Evolutionary conservation across 1,140 invertebrate species (phyloP), one percentile per base, ranked within the genome.

Genomic region (Apis dorsata): DNA sequence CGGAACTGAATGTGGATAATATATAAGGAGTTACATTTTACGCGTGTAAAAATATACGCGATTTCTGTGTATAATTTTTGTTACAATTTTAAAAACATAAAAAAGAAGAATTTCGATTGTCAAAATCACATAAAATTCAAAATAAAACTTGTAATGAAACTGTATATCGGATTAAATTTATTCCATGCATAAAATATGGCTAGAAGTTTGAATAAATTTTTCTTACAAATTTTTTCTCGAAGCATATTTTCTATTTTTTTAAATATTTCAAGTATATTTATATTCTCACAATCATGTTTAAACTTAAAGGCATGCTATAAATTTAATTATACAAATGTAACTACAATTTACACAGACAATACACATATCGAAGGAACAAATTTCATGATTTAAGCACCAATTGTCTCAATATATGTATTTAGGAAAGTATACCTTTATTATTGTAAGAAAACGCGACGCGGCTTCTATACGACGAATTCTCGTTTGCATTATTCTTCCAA

Each of bases 381-480:
- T 49, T 7, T 15, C 12, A 44, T n/a, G 13, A 51, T 49, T 60
- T 51, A 15, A 49, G 21, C 28, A 57, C 51, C 28, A 9, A 49
- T 21, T 21, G 4, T 51, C 44, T 65, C 21, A 2, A 44, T 55
- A n/a, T 12, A 63, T 53, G 60, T 65, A 21, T 55, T 55, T 12
- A 49, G 28, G 24, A 62, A 62, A 44, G 65, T 82, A 44, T 82
- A 77, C 80, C 80, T 82, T 77, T 44, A 49, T 69, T 57, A 78
- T 69, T 62, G 15, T 11, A 44, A 24, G 55, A 49, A 11, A 69
- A 82, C 66, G 69, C 80, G 72, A 60, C 69, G 44, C 74, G 80
- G 76, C 80, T 66, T 83, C 73, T 49, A 77, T 65, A 65, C 60
- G 83, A 77, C 17, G 34, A 34, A 77, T 62, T 81, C 49, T 82